These are phyloP conservation scores for Mormoops blainvillei DNA, from an alignment of 2,113 vertebrate genomes.

Conservation along the genomic window DNA sequence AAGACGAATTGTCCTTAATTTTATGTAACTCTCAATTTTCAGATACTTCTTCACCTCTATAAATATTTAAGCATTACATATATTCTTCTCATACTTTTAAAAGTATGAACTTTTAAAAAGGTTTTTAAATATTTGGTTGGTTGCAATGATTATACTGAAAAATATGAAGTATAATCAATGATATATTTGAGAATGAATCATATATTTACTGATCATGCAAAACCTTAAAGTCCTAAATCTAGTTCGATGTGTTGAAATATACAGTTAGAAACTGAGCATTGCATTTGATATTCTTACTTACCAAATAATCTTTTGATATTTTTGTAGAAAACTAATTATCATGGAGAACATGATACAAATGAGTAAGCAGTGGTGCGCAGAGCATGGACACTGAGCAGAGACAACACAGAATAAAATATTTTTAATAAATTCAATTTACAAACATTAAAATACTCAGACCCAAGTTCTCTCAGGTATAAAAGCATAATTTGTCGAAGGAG, in stretches of 20 bases:
- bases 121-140: neutral
- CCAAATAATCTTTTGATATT: neutral
- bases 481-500: neutral
- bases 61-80: neutral
- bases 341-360: neutral
- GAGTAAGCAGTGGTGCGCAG: neutral
- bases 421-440: neutral
- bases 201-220: neutral
- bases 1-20: neutral
- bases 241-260: neutral
- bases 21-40: neutral
- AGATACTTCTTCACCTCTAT: neutral
- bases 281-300: neutral
- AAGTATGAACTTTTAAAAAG: neutral
- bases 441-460: neutral
- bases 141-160: neutral
- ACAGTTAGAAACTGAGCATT: neutral
- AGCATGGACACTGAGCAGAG: neutral
- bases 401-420: neutral
- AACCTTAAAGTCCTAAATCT: neutral
- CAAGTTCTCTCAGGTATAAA: neutral
- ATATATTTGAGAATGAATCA: neutral
- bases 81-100: neutral
- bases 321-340: neutral
- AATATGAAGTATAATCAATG: too few species aligned